Evolutionary conservation across 1,140 invertebrate species (phyloP).

Genomic region (Akabosia matsudoensis): DNA sequence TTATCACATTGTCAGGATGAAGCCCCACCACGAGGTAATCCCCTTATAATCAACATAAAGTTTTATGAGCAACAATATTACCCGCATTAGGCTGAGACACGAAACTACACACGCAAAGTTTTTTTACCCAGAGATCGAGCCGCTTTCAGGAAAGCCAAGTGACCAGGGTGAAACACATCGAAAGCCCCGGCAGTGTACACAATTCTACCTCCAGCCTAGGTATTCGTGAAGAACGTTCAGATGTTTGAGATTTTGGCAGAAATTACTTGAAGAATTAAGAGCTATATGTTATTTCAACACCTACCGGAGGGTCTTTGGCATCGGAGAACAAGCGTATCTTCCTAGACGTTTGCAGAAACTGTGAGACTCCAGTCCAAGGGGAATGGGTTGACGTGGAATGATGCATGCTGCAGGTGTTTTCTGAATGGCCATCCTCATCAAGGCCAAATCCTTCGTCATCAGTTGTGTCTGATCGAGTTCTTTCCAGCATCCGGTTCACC

Average conservation of each 20-base stretch:
- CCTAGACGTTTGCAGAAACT: slow-evolving; percentile 63
- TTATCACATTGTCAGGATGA: slow-evolving; percentile 91
- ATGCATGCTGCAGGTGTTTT: not conserved
- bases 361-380: slow-evolving; percentile 64
- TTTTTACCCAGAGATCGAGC: slow-evolving; percentile 56
- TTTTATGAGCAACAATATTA: too few relatives aligned
- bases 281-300: not conserved
- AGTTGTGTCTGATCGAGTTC: slow-evolving; percentile 58
- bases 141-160: slow-evolving; percentile 91
- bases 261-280: not conserved
- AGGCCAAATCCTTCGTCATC: not conserved
- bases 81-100: too few relatives aligned
- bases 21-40: slow-evolving; percentile 97
- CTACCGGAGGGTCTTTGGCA: slow-evolving; percentile 55
- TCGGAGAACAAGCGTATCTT: slow-evolving; percentile 64
- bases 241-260: not conserved
- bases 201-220: slow-evolving; percentile 77
- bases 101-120: not conserved
- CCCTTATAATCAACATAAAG: slow-evolving; percentile 60
- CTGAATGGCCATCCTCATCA: slow-evolving; percentile 1
- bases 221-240: not conserved
- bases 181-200: slow-evolving; percentile 97
- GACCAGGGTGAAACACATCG: slow-evolving; percentile 97
- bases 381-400: slow-evolving; percentile 48
- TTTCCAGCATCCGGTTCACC: slow-evolving; percentile 63